Percentiles rank a stretch among this genome's conserved stretches.
Conservation (phyloP, 2,113 vertebrate genomes). For the Dunckerocampus dactyliophorus region DNA sequence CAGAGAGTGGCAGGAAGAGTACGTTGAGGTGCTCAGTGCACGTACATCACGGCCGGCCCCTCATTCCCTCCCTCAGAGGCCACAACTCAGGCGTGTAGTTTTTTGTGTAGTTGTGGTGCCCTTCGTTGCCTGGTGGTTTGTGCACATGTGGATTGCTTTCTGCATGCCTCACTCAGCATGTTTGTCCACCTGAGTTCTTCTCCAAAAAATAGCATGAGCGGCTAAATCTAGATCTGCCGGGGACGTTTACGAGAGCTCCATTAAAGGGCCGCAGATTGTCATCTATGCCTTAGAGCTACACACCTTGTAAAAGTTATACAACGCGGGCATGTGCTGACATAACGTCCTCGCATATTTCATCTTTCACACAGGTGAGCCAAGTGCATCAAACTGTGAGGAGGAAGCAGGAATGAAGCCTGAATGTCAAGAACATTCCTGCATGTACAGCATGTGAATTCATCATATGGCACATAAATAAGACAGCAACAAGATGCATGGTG, state of each 20-base stretch:
- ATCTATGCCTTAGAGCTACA: slow-evolving; percentile 50
- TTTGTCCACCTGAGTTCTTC: slow-evolving; percentile 2
- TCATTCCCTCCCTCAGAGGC: slow-evolving; percentile 32
- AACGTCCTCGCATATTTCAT: slow-evolving; percentile 41
- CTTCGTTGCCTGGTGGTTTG: slow-evolving; percentile 4
- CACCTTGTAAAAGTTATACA: slow-evolving; percentile 58
- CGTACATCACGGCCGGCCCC: slow-evolving; percentile 33
- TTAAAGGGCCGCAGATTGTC: slow-evolving; percentile 38
- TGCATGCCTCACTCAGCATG: background rate
- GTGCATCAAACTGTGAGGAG: background rate
- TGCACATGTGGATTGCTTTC: slow-evolving; percentile 1
- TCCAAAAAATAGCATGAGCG: background rate
- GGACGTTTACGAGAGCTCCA: slow-evolving; percentile 36
- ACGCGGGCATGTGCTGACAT: slow-evolving; percentile 56
- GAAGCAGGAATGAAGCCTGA: background rate
- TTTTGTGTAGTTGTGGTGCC: slow-evolving; percentile 3
- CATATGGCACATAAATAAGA: no score
- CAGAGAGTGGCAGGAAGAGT: slow-evolving; percentile 11
- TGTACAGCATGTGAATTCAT: no score
- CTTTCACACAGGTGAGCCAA: slow-evolving; percentile 12
- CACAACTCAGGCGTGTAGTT: slow-evolving; percentile 17
- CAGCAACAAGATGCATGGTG: no score
- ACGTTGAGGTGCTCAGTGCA: slow-evolving; percentile 29
- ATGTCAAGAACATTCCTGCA: no score
- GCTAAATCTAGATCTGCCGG: slow-evolving; percentile 34